Base-by-base conservation (phyloP, 2,113 vertebrate genomes). In the Lophotis ruficrista region DNA sequence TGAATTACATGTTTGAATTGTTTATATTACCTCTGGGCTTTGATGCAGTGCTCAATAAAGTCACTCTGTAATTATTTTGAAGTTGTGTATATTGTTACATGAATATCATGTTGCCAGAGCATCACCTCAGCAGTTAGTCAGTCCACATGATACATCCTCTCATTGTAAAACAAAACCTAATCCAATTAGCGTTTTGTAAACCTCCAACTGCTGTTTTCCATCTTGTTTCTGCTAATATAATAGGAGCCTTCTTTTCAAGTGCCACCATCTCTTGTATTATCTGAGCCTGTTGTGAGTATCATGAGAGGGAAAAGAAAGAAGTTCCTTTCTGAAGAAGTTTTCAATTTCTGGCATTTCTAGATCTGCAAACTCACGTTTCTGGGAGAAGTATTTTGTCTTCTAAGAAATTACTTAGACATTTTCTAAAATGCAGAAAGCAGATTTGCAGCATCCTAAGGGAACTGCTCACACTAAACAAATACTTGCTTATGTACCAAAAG, bases 61-160 rank as follows among this genome's bases (percentile, higher is more conserved):
- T 80, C 68, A 53, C 28, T 68, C 41, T 80, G 48, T 84, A 86
- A 73, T 94, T 92, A 91, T 93, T 80, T 83, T 76, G 53, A 81
- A 76, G 53, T 95, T 83, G 16, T 17, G 3, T 65, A 2, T 80
- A 25, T 75, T 60, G 75, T 78, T 90, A 81, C 23, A 41, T 35
- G 82, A 51, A 4, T 85, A 35, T 80, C 54, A 25, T 18, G 10
- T 91, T 90, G 24, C 43, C 18, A 79, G 54, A 88, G 31, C 57
- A 79, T 79, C 70, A 76, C 79, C 38, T 89, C 58, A 69, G 78
- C 71, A 58, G 41, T 72, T 87, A 82, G n/a, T 83, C 41, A 30
- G 33, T 87, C 50, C 43, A 27, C 17, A 7, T 66, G 68, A 88
- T 83, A 41, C 28, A 9, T 77, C 31, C 25, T 77, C 22, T 62